Evolutionary conservation across 35 echinoderm and acorn worm species (phyloP).

Genomic region (Eucidaris tribuloides): DNA sequence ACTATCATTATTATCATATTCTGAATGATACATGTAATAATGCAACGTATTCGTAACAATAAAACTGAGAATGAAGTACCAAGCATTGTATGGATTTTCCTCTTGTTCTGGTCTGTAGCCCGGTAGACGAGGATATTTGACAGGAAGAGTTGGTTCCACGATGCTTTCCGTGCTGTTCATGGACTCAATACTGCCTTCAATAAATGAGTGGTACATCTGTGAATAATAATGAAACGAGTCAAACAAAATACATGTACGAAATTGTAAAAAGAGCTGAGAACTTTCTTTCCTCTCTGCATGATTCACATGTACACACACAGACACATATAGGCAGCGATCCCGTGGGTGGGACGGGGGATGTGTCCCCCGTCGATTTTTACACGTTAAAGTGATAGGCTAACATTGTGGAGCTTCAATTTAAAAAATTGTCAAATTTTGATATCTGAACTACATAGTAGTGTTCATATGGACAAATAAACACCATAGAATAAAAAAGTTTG

Average conservation of each 20-base stretch:
- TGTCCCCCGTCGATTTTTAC: too few relatives aligned
- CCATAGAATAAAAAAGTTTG: too few relatives aligned
- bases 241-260: neutral
- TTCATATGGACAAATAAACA: too few relatives aligned
- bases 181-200: slow-evolving; percentile 6
- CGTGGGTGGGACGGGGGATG: neutral
- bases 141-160: slow-evolving; percentile 62
- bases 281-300: neutral
- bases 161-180: slow-evolving; percentile 45
- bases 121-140: slow-evolving; percentile 73
- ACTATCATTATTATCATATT: too few relatives aligned
- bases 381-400: too few relatives aligned
- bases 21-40: too few relatives aligned
- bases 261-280: neutral
- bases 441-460: too few relatives aligned
- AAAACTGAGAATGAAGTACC: too few relatives aligned
- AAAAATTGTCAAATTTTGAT: too few relatives aligned
- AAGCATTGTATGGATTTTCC: slow-evolving; percentile 85
- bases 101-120: slow-evolving; percentile 67
- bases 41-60: too few relatives aligned
- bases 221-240: neutral
- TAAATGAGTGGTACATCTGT: slow-evolving; percentile 29
- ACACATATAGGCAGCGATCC: neutral
- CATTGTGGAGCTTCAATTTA: too few relatives aligned
- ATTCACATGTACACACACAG: neutral